phyloP scores from a whole-genome alignment of 2,797 vertebrate species.

The Spheniscus humboldti region DNA sequence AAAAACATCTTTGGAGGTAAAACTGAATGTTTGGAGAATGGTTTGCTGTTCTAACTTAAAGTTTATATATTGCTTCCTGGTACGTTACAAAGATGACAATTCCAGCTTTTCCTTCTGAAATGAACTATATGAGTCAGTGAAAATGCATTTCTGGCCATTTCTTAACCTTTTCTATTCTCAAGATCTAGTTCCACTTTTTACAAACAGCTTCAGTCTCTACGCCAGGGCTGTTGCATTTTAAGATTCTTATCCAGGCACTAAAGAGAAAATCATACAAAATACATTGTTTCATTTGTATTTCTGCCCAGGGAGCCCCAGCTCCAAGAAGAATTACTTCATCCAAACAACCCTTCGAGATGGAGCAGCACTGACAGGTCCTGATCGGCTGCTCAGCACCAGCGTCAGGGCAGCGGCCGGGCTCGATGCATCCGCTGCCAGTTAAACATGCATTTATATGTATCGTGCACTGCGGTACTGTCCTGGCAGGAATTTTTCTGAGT shows the following conservation, averaged over 20 bases:
- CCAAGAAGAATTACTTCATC: not conserved
- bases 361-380: not conserved
- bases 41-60: conserved; percentile 32
- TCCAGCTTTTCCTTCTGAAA: not conserved
- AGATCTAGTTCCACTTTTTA: not conserved
- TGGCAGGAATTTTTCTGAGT: not conserved
- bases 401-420: not conserved
- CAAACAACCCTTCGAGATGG: not conserved
- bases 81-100: not conserved
- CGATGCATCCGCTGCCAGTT: not conserved
- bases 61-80: conserved; percentile 53
- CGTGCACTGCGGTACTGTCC: not conserved
- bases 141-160: not conserved
- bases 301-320: not conserved
- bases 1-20: conserved; percentile 56
- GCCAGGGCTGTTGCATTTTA: not conserved
- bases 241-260: conserved; percentile 2
- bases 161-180: not conserved
- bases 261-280: not conserved
- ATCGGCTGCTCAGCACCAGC: not conserved
- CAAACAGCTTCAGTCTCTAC: not conserved
- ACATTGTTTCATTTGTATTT: not conserved
- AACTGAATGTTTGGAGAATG: conserved; percentile 6
- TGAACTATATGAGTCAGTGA: not conserved
- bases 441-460: accelerated